A percentile compares a stretch with the other conserved stretches of the same genome.
Conservation (phyloP, 2,797 vertebrate species). For the Leptatherina wallacei region DNA sequence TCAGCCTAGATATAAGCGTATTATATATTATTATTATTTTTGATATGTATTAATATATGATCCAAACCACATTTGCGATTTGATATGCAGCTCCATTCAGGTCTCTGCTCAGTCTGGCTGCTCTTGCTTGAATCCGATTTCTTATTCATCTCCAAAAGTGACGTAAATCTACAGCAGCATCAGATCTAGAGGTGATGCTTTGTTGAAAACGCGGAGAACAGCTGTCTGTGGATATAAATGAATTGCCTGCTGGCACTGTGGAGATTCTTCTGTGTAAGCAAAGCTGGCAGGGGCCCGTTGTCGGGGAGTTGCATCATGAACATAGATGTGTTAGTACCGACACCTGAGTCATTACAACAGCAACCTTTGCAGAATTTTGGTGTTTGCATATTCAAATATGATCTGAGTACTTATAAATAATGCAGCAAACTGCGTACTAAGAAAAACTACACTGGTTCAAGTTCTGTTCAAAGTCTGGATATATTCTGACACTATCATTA, state of each 20-base stretch:
- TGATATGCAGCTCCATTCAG: neutral
- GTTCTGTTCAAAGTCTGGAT: neutral
- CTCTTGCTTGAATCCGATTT: neutral
- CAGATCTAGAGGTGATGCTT: neutral
- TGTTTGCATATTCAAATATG: conserved; percentile 9
- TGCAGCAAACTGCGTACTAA: neutral
- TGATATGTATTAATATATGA: neutral
- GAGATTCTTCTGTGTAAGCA: neutral
- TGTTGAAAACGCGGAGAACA: neutral
- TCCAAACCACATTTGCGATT: neutral
- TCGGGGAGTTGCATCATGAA: neutral
- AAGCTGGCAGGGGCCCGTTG: neutral
- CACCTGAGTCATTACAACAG: conserved; percentile 1
- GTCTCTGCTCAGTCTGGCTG: neutral
- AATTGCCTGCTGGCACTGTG: neutral
- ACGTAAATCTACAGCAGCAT: neutral
- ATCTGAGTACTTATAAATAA: conserved; percentile 5
- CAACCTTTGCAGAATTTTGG: conserved; percentile 1
- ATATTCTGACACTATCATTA: too few species aligned
- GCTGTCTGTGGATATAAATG: neutral
- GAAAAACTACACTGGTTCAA: neutral
- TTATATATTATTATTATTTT: neutral
- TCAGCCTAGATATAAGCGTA: neutral
- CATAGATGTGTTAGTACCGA: neutral
- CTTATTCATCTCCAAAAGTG: neutral